Evolutionary conservation across 2,888 invertebrate species (phyloP).

Genomic region (Xestia sexstrigata): DNA sequence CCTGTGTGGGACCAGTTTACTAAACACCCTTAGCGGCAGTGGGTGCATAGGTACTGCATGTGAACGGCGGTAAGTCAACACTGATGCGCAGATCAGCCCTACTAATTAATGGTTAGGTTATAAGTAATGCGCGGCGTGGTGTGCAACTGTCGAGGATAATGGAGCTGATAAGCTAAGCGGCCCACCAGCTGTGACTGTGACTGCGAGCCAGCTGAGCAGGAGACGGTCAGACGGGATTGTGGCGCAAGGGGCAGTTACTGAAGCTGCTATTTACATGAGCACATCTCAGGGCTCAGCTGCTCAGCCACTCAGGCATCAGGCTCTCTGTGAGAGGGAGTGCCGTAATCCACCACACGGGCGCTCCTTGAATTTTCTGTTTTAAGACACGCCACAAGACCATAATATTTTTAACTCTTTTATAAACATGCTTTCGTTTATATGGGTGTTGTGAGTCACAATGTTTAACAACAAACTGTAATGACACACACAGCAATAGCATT

Average conservation of each 20-base stretch:
- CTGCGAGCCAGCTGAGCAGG: background rate
- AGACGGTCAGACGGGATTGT: background rate
- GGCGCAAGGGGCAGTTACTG: background rate
- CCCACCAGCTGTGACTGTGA: background rate
- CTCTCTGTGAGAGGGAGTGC: background rate
- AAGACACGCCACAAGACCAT: background rate
- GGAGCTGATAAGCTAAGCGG: background rate
- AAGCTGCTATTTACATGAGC: background rate
- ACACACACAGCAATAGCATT: background rate
- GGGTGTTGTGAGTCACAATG: background rate
- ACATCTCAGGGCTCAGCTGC: background rate
- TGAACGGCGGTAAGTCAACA: constrained; percentile 36
- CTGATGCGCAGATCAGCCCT: background rate
- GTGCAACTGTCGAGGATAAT: background rate
- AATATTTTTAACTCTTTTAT: background rate
- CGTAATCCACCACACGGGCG: background rate
- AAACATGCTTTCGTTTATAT: background rate
- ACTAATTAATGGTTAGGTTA: background rate
- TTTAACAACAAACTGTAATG: background rate
- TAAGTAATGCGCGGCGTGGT: background rate
- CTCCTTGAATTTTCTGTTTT: background rate
- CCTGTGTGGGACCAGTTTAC: too few relatives aligned
- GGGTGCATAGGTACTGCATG: constrained; percentile 10
- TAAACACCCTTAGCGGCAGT: too few relatives aligned
- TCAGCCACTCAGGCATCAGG: background rate